These are phyloP conservation scores for Cerastis leucographa DNA, from an alignment of 2,888 invertebrate species.

Conservation along the genomic window DNA sequence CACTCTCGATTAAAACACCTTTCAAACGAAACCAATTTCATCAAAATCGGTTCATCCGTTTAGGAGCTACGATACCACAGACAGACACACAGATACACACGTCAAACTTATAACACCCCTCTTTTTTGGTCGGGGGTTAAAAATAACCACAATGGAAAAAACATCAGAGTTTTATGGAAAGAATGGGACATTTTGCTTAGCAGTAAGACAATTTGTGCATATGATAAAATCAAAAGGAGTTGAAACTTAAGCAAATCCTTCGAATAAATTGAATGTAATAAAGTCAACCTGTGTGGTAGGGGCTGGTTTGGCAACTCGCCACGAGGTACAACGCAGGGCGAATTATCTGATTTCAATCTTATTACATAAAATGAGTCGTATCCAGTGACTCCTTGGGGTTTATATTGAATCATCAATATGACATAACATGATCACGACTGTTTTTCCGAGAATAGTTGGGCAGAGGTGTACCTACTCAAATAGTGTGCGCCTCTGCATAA, in stretches of 20 bases:
- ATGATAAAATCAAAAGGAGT: background rate
- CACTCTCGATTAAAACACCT: too few relatives aligned
- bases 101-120: too few relatives aligned
- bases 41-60: too few relatives aligned
- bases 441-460: background rate
- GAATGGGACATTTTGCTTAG: background rate
- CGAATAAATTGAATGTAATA: slow-evolving; percentile 44
- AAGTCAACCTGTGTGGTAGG: slow-evolving; percentile 23
- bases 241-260: slow-evolving; percentile 32
- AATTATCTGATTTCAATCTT: slow-evolving; percentile 48
- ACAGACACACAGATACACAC: too few relatives aligned
- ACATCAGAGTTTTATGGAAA: background rate
- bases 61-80: too few relatives aligned
- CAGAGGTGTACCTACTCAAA: background rate
- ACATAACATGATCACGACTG: background rate
- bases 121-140: too few relatives aligned
- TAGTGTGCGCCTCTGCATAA: background rate
- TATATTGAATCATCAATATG: slow-evolving; percentile 32
- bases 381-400: slow-evolving; percentile 17
- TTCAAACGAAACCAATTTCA: too few relatives aligned
- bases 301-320: slow-evolving; percentile 27
- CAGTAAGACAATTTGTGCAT: background rate
- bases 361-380: slow-evolving; percentile 23
- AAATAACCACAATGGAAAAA: background rate
- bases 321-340: slow-evolving; percentile 24